Percentiles rank a stretch among this genome's conserved stretches.
Evolutionary conservation across 1,140 invertebrate species (phyloP).

Genomic region (Popillia japonica): DNA sequence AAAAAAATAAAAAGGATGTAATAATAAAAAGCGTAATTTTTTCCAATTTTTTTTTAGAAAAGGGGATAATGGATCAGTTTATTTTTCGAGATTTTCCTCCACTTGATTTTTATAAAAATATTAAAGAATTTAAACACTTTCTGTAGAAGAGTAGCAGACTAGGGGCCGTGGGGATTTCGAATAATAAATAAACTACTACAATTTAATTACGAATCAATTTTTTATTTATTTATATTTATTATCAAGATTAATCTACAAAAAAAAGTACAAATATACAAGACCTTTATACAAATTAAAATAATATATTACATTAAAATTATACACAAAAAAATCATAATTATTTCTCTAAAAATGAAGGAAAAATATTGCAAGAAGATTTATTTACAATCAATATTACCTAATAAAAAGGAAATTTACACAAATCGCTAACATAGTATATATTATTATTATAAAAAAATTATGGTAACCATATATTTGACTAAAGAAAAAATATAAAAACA

Average conservation of each 20-base stretch:
- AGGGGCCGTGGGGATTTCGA: too few species aligned
- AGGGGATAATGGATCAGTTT: too few species aligned
- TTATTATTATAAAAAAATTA: slow-evolving; percentile 14
- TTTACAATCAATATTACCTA: background rate
- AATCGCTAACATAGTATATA: slow-evolving; percentile 3
- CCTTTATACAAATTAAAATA: background rate
- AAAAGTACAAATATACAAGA: slow-evolving; percentile 6
- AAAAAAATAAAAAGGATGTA: too few species aligned
- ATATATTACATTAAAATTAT: slow-evolving; percentile 8
- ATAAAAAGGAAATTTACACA: background rate
- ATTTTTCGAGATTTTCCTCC: too few species aligned
- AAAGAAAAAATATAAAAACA: slow-evolving; percentile 2
- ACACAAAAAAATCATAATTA: slow-evolving; percentile 2
- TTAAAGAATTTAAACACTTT: too few species aligned
- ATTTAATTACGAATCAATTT: background rate
- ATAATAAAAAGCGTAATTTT: too few species aligned
- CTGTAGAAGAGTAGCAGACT: too few species aligned
- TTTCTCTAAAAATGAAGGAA: background rate
- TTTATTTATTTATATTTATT: slow-evolving; percentile 17
- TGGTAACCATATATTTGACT: slow-evolving; percentile 18
- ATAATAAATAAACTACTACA: too few species aligned
- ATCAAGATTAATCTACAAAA: slow-evolving; percentile 2
- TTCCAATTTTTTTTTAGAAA: too few species aligned
- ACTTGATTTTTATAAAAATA: too few species aligned
- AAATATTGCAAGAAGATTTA: background rate